Evolutionary conservation across 2,797 vertebrate species (phyloP), one percentile per base, ranked within the genome.

Genomic region (Neostethus bicornis): DNA sequence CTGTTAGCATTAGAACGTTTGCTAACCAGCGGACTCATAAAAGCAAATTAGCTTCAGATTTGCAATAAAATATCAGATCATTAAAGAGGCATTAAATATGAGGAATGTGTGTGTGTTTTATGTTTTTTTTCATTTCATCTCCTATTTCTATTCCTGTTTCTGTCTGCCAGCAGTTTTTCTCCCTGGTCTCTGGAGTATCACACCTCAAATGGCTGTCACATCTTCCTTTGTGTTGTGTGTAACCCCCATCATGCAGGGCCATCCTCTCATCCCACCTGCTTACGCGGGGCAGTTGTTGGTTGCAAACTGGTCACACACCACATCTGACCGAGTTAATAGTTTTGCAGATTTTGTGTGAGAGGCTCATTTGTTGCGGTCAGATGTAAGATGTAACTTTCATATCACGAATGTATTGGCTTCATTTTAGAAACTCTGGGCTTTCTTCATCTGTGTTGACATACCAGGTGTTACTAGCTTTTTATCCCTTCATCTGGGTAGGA

Each of bases 81-180:
- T 92, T 90, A 89, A 91, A 91, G 89, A 84, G 88, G 75, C 83
- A 91, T 91, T 91, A 89, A 84, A 87, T 85, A 77, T 77, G 84
- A 85, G 75, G 84, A 79, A 87, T 83, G 77, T 3, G 7, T 21
- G 8, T 21, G 14, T 25, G 21, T 50, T 28, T 28, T 26, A 43
- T 59, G 66, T 68, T 7, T 56, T 48, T 32, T 61, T 72, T 38
- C n/a, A n/a, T n/a, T n/a, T n/a, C n/a, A 26, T 54, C 43, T 26
- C 69, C 20, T 62, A 62, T 73, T 71, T 37, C 55, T 56, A 43
- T 49, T 51, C 28, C 41, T 16, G 25, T 25, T 11, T 41, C 26
- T 13, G 19, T 23, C 55, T 46, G 3, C 28, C 16, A 37, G 39
- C 14, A 23, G 32, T 45, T 51, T 19, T 19, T 21, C 10, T 6